phyloP scores from a whole-genome alignment of 2,888 invertebrate genomes.

The Alcis repandata region DNA sequence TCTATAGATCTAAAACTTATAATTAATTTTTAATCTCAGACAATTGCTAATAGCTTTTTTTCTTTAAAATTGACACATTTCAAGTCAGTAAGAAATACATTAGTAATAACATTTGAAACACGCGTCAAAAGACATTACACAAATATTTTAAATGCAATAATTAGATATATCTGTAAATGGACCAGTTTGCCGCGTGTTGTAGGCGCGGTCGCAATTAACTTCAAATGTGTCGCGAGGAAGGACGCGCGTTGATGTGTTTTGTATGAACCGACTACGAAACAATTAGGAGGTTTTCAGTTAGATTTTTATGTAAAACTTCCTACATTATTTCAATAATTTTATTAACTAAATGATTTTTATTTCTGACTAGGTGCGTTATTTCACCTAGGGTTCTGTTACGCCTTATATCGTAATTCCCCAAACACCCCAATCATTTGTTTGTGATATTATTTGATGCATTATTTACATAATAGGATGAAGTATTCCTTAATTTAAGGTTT shows the following conservation, averaged over 20 bases:
- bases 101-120: slow-evolving; percentile 19
- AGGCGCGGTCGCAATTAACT: slow-evolving; percentile 28
- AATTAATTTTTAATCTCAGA: no score
- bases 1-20: no score
- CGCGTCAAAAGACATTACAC: slow-evolving; percentile 27
- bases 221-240: slow-evolving; percentile 15
- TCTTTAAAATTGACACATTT: no score
- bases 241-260: slow-evolving; percentile 28
- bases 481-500: no score
- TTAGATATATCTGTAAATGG: slow-evolving; percentile 28
- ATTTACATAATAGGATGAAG: no score
- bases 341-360: no score
- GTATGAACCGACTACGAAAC: not conserved
- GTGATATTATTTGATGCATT: no score
- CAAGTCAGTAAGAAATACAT: slow-evolving; percentile 28
- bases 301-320: not conserved
- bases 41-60: no score
- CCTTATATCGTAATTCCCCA: no score
- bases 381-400: no score
- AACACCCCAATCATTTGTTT: no score
- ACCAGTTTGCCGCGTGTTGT: slow-evolving; percentile 25
- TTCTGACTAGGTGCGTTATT: not conserved
- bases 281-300: not conserved
- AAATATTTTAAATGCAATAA: slow-evolving; percentile 25
- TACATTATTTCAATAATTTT: no score